phyloP scores from a whole-genome alignment of 2,113 vertebrate genomes.

The Psilopsiagon aurifrons region DNA sequence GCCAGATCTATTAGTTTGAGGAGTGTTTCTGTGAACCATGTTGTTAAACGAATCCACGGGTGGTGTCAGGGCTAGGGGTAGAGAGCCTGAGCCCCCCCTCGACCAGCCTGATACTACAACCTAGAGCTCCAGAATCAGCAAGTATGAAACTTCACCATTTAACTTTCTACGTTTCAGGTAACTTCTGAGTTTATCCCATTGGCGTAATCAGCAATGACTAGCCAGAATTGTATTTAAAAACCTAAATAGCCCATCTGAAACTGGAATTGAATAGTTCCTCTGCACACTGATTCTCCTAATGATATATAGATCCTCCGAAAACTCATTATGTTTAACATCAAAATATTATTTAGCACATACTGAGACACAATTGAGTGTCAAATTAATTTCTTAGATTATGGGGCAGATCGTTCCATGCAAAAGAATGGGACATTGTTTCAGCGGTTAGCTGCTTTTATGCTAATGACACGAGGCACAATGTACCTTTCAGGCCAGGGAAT shows the following conservation, averaged over 20 bases:
- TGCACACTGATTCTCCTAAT: background rate
- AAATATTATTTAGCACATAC: background rate
- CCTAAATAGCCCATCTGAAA: background rate
- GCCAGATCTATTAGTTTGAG: background rate
- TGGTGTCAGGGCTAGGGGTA: background rate
- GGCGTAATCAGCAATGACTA: background rate
- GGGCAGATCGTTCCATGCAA: background rate
- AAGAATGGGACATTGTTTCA: background rate
- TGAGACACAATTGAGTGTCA: background rate
- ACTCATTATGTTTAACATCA: background rate
- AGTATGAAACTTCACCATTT: background rate
- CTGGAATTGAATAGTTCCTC: background rate
- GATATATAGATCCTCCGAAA: background rate
- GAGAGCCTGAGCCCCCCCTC: background rate
- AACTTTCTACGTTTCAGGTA: background rate
- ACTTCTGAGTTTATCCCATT: background rate
- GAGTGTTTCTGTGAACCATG: background rate
- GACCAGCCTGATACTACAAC: background rate
- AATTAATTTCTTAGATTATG: background rate
- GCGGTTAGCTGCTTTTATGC: background rate
- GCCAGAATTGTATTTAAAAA: background rate
- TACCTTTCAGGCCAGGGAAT: background rate
- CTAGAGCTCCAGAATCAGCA: background rate
- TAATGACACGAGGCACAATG: background rate
- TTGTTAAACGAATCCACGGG: accelerated